Conservation (phyloP, 1,140 invertebrate genomes). For the Akabosia matsudoensis region DNA sequence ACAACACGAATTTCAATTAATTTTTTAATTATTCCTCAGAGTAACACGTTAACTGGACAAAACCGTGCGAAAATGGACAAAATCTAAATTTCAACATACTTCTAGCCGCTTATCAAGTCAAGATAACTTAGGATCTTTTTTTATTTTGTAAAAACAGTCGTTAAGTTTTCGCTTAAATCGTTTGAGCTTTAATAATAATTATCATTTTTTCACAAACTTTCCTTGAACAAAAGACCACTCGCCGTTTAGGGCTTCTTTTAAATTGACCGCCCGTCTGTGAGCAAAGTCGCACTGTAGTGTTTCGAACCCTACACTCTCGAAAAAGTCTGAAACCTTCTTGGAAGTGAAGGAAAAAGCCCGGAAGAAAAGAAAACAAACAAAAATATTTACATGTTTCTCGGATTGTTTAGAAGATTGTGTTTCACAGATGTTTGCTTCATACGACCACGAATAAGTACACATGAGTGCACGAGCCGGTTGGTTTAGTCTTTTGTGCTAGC, state of each 20-base stretch:
- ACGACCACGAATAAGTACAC: too few relatives aligned
- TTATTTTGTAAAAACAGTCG: too few relatives aligned
- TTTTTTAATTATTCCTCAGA: slow-evolving; percentile 25
- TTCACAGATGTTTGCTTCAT: too few relatives aligned
- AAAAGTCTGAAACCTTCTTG: slow-evolving; percentile 64
- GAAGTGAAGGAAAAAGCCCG: slow-evolving; percentile 78
- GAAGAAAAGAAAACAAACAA: slow-evolving; percentile 49
- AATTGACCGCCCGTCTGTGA: slow-evolving; percentile 79
- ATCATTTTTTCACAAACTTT: slow-evolving; percentile 66
- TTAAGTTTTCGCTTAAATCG: too few relatives aligned
- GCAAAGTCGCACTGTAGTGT: slow-evolving; percentile 69
- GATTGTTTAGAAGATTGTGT: too few relatives aligned
- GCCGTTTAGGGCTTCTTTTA: slow-evolving; percentile 86
- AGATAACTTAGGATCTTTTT: too few relatives aligned
- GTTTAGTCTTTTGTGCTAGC: too few relatives aligned
- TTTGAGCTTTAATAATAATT: not conserved
- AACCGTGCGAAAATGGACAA: too few relatives aligned
- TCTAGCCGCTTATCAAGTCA: too few relatives aligned
- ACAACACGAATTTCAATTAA: not conserved
- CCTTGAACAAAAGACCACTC: slow-evolving; percentile 87
- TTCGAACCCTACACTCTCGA: slow-evolving; percentile 66
- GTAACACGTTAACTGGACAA: slow-evolving; percentile 42
- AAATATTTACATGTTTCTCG: too few relatives aligned
- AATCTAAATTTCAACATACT: too few relatives aligned
- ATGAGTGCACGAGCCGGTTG: too few relatives aligned